Base-by-base conservation (phyloP, 2,113 vertebrate species). In the Lathamus discolor region DNA sequence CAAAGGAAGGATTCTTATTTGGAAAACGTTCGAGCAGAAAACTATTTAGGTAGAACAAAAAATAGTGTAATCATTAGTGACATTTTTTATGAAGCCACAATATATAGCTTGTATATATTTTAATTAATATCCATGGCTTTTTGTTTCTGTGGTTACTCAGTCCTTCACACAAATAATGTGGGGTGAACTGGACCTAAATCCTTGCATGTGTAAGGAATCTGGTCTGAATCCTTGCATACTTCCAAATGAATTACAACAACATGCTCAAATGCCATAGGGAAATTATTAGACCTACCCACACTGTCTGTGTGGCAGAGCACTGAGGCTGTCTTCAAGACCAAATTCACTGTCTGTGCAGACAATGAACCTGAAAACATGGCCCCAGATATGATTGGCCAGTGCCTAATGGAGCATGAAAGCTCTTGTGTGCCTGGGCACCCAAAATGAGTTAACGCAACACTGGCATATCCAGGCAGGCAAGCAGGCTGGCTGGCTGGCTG, bases 401-500 rank as follows among this genome's bases (percentile, higher is more conserved):
- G 33, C 25, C 62, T 78, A 17, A 29, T 7, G 29, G 55, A 72
- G 43, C 39, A 18, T 2, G 0, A 31, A 28, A 63, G 13, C 61
- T 87, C 61, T 17, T 25, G 8, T 72, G 86, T 73, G 44, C 52
- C 66, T 41, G 46, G 72, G 70, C 66, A 75, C 31, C 13, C 35
- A 8, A 61, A 35, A 33, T 31, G 54, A 52, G 7, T 52, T 57
- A 35, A 35, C 17, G 5, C 39, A 72, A 2, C 0, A 0, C 39
- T 0, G 0, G 31, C 49, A 7, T 9, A 88, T n/a, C 41, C 73
- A n/a, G 83, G n/a, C 76, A 73, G 72, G 63, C 46, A 17, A n/a
- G n/a, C n/a, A n/a, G 28, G 35, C 73, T 83, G 49, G 28, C n/a
- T 75, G 72, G 63, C 46, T 18, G 28, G 41, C 74, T 88, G 49